Evolutionary conservation across 2,113 vertebrate genomes (phyloP), one percentile per base, ranked within the genome.

Genomic region (Labrus mixtus): DNA sequence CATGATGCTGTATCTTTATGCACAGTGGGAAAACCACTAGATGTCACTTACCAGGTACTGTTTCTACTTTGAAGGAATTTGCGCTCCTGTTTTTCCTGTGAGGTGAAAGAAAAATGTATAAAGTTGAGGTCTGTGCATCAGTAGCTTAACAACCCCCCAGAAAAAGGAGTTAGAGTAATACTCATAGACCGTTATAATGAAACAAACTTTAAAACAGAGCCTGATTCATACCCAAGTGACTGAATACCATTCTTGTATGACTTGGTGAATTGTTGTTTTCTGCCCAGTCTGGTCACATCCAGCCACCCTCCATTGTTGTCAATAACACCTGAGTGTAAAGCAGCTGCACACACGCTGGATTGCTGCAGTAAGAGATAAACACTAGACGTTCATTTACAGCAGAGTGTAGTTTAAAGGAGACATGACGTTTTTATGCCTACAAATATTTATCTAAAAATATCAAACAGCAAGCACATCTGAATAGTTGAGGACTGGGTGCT

Each of bases 271-370:
- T 95, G 95, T 62, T 95, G 95, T 87, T 96, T 97, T 85, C 96
- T 95, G 86, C 98, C 98, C 86, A 97, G 95, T 82, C 98, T 94
- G 13, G 96, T 98, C 85, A 99, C 91, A 81, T 99, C 98, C 58
- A 99, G 92, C 98, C 98, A 99, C 72, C 98, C 98, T 55, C 98
- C 98, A 68, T 99, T 96, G 56, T 97, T 96, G 81, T 99, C 97
- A 83, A 99, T 95, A 54, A 99, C 93, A 23, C 97, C 97, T 68
- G 96, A 94, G 90, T 99, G 98, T 85, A 99, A 93, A 1, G 90
- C 98, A 58, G 96, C 96, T 90, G 95, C 95, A 83, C 98, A 99
- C 79, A 99, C 95, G 82, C 97, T 99, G 76, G 98, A 99, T 96
- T 99, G 98, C 98, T 99, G 87, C 48, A 84, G 51, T n/a, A 50